Evolutionary conservation across 1,140 invertebrate genomes (phyloP), one percentile per base, ranked within the genome.

Genomic region (Pantala flavescens): DNA sequence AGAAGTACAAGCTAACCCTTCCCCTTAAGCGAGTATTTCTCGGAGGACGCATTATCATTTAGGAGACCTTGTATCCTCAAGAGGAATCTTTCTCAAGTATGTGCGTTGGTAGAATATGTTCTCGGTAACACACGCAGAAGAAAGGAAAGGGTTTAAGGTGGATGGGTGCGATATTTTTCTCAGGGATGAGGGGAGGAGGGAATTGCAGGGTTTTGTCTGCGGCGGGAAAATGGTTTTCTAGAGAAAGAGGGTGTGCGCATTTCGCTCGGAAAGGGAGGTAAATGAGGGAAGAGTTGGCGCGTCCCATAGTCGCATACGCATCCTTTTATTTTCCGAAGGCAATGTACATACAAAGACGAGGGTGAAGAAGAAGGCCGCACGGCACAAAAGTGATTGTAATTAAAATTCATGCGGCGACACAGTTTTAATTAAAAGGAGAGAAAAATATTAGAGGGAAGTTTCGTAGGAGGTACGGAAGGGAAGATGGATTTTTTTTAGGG

Each of bases 341-440:
- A 63, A 63, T 63, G 49, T 21, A 21, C 16, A 21, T 16, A 21
- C 49, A 63, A 21, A 21, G 49, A 16, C n/a, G 16, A 63, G 49
- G 49, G 49, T 19, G n/a, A 21, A 21, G 49, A 21, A 63, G 16
- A 21, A 21, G n/a, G 12, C 49, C 49, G 49, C 49, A 63, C 49
- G 49, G 16, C 49, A 63, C 49, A 21, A 63, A 63, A 63, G 49
- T 63, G 49, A 63, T 63, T 63, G 49, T 63, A 63, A 63, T 63
- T 63, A 63, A 63, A 63, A 63, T 63, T 63, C 49, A 63, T 63
- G 49, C 49, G 49, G 49, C n/a, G 12, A 7, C 49, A 63, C 16
- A 19, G 49, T 63, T 63, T 63, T 63, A 63, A 63, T 63, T 63
- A 63, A 63, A 63, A 63, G 3, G n/a, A 63, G 49, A 63, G 49